Evolutionary conservation across 2,113 vertebrate genomes (phyloP), one percentile per base, ranked within the genome.

Genomic region (Neofelis nebulosa): DNA sequence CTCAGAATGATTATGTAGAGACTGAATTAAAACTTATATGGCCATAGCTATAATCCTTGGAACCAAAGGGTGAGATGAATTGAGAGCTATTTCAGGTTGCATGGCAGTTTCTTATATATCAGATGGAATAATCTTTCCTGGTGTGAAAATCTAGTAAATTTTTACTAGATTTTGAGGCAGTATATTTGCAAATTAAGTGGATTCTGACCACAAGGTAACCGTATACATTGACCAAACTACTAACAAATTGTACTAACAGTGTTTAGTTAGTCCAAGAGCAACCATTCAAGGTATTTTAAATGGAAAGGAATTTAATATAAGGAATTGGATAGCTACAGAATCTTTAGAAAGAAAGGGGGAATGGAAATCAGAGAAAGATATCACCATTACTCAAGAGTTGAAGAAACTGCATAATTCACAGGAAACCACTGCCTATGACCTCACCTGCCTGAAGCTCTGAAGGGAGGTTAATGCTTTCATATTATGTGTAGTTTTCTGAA

Each of bases 111-210:
- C 45, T 29, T 82, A 1, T 31, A 50, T 69, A 29, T 33, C 27
- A 82, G 57, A 81, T 10, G 76, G 61, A 92, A 27, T 52, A 89
- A 18, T 65, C 9, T 80, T 66, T 90, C 27, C 55, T 57, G 18
- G 23, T 69, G 69, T 45, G 16, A n/a, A 66, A 55, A 87, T 63
- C 29, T 25, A 82, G 81, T 57, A 68, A 91, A 78, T 63, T 78
- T 81, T 7, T 29, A 48, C 31, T 48, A n/a, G 25, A 90, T 41
- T 18, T 6, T 41, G 11, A 78, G 55, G 5, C 45, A 85, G 23
- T 61, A 16, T 80, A 41, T 93, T 73, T 91, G 38, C 57, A 78
- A 90, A 33, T 95, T 86, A 87, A 90, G 76, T 95, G 38, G 38
- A 63, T 12, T 15, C 36, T n/a, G 48, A 29, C 13, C 10, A 52